Conservation (phyloP, 1,140 invertebrate species). For the Portunus trituberculatus region DNA sequence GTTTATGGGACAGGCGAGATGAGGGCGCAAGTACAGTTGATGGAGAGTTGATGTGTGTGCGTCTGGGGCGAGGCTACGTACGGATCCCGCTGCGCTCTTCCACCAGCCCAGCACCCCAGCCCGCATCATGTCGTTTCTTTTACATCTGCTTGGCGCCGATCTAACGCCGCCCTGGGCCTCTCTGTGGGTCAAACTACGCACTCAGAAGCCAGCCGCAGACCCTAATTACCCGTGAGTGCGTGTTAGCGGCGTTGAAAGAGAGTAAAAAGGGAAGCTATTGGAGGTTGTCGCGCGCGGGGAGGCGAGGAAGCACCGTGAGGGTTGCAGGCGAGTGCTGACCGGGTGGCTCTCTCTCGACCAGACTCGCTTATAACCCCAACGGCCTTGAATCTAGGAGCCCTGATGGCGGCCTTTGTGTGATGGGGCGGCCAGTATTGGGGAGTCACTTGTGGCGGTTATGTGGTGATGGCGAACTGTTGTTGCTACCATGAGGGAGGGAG, state of each 20-base stretch:
- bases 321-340: not conserved
- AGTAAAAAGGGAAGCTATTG: not conserved
- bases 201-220: not conserved
- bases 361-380: not conserved
- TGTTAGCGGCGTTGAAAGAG: not conserved
- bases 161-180: not conserved
- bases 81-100: not conserved
- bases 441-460: conserved; percentile 18
- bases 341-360: not conserved
- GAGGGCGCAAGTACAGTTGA: not conserved
- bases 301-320: not conserved
- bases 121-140: too few relatives aligned
- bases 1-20: not conserved
- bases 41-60: not conserved
- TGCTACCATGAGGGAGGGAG: not conserved
- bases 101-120: too few relatives aligned
- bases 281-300: not conserved
- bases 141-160: not conserved
- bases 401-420: conserved; percentile 11
- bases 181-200: not conserved
- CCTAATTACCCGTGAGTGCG: not conserved
- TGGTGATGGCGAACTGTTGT: not conserved
- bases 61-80: not conserved
- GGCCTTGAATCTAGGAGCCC: conserved; percentile 1
- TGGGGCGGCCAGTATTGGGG: not conserved